Conservation (phyloP, 2,113 vertebrate genomes). For the Electrona antarctica region DNA sequence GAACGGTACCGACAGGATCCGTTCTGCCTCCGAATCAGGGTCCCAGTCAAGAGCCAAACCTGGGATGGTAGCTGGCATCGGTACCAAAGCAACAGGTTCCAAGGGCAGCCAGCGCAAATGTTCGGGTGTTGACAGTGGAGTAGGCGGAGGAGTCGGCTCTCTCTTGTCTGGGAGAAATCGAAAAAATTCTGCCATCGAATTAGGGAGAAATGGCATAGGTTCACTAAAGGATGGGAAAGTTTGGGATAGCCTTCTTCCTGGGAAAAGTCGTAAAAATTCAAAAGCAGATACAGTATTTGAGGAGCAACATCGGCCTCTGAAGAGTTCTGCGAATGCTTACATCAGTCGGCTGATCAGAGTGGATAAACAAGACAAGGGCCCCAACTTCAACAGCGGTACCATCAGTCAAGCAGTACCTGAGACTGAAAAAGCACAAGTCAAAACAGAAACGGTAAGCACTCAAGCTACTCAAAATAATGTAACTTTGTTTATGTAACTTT, state of each 20-base stretch:
- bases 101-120: conserved; percentile 74
- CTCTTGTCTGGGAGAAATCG: conserved; percentile 76
- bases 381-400: conserved; percentile 65
- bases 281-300: conserved; percentile 58
- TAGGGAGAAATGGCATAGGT: conserved; percentile 50
- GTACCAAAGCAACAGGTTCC: conserved; percentile 57
- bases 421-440: conserved; percentile 76
- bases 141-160: conserved; percentile 57
- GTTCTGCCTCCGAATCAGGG: conserved; percentile 69
- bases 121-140: conserved; percentile 53
- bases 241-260: conserved; percentile 81
- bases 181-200: conserved; percentile 81
- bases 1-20: conserved; percentile 83
- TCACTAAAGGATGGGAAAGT: conserved; percentile 71
- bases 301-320: conserved; percentile 71
- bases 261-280: conserved; percentile 86
- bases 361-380: conserved; percentile 85
- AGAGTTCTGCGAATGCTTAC: conserved; percentile 76
- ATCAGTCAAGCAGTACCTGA: conserved; percentile 66
- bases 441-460: conserved; percentile 81
- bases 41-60: conserved; percentile 67
- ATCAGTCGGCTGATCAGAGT: conserved; percentile 89
- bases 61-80: conserved; percentile 66
- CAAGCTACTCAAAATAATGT: too few species aligned
- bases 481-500: too few species aligned